These are phyloP conservation scores for Ceratina japonica DNA, from an alignment of 1,140 invertebrate genomes.

Conservation along the genomic window DNA sequence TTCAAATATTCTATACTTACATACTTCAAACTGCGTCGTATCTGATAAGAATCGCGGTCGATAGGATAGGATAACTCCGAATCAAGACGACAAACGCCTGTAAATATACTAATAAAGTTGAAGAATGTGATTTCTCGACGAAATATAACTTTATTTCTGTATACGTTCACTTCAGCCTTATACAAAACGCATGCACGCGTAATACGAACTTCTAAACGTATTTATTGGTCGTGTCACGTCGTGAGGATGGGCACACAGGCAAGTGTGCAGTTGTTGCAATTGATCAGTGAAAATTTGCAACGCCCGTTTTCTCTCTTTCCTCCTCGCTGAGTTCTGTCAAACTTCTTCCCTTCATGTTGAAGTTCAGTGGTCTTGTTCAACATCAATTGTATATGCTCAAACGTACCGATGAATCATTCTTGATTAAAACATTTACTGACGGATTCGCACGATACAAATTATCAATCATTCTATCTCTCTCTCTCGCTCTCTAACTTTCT, in stretches of 20 bases:
- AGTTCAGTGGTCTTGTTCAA: conserved; percentile 2
- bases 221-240: conserved; percentile 41
- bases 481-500: too few species aligned
- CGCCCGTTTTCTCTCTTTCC: background rate
- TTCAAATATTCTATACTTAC: too few species aligned
- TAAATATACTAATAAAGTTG: background rate
- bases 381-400: conserved; percentile 17
- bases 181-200: conserved; percentile 66
- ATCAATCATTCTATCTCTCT: background rate
- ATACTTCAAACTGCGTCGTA: background rate
- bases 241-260: background rate
- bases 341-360: background rate
- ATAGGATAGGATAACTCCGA: background rate
- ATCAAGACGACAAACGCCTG: background rate
- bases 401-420: background rate
- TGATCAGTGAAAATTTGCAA: conserved; percentile 4
- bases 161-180: conserved; percentile 70
- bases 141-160: conserved; percentile 63
- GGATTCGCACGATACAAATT: background rate
- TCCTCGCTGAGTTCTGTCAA: background rate
- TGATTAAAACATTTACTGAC: background rate
- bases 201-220: conserved; percentile 43
- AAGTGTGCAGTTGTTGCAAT: conserved; percentile 38
- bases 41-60: background rate
- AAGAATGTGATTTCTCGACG: conserved; percentile 22